Evolutionary conservation across 2,113 vertebrate species (phyloP).

Genomic region (Oryzias celebensis): DNA sequence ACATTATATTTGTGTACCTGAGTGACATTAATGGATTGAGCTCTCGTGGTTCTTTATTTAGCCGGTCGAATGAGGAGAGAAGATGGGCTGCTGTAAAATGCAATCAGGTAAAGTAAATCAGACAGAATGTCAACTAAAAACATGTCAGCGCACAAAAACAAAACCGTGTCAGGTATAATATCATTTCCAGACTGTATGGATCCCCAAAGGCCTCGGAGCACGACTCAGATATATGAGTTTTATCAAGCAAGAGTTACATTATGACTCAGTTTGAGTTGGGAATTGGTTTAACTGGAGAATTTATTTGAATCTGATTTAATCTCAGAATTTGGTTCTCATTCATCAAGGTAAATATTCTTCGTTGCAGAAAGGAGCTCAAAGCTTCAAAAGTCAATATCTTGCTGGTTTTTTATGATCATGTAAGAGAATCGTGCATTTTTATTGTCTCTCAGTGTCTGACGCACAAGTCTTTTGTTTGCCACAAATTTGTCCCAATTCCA

Average conservation of each 20-base stretch:
- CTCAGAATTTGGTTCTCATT: no score
- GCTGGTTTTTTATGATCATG: background rate
- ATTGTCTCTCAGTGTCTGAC: no score
- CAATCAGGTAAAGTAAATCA: slow-evolving; percentile 52
- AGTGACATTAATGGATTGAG: slow-evolving; percentile 58
- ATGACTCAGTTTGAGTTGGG: slow-evolving; percentile 44
- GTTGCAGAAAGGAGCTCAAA: background rate
- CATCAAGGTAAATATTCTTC: background rate
- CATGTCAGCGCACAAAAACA: slow-evolving; percentile 34
- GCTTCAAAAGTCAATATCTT: background rate
- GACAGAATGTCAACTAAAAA: slow-evolving; percentile 35
- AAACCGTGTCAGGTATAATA: slow-evolving; percentile 47
- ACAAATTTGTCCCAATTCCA: no score
- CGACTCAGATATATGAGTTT: slow-evolving; percentile 47
- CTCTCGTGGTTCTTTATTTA: slow-evolving; percentile 43
- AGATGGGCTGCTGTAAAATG: slow-evolving; percentile 34
- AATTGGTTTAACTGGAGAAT: slow-evolving; percentile 15
- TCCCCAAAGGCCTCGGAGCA: slow-evolving; percentile 13
- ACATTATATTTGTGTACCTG: slow-evolving; percentile 32
- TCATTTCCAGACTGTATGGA: slow-evolving; percentile 24
- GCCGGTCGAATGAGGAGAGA: slow-evolving; percentile 41
- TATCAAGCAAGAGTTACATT: slow-evolving; percentile 54
- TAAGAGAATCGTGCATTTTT: background rate
- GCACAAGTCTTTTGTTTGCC: no score
- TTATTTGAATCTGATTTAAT: slow-evolving; percentile 23